Conservation (phyloP, 2,888 invertebrate species). For the Tineola bisselliella region DNA sequence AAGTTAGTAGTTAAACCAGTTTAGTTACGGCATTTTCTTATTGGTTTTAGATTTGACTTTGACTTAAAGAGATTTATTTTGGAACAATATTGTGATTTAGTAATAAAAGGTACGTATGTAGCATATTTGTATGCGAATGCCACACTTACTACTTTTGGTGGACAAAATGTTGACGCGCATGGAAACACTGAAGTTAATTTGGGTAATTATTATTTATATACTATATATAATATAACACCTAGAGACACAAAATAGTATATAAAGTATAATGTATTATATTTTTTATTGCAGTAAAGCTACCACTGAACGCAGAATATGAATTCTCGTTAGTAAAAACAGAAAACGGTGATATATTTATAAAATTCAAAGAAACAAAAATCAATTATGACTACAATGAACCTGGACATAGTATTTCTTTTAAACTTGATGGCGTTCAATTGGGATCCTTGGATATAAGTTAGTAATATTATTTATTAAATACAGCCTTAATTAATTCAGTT, state of each 20-base stretch:
- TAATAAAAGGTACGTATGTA: background rate
- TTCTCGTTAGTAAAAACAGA: background rate
- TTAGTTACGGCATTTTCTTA: background rate
- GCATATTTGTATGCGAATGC: slow-evolving; percentile 5
- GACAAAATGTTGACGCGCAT: background rate
- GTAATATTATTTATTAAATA: background rate
- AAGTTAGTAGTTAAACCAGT: no score
- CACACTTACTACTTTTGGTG: slow-evolving; percentile 5
- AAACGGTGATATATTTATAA: background rate
- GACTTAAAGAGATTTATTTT: background rate
- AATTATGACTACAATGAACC: slow-evolving; percentile 1
- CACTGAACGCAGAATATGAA: background rate
- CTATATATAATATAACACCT: no score
- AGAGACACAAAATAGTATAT: no score
- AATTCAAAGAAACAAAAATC: background rate
- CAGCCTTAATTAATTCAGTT: no score
- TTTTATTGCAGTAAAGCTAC: background rate
- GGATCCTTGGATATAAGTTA: slow-evolving; percentile 10
- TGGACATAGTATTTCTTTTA: slow-evolving; percentile 4
- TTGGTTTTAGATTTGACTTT: background rate
- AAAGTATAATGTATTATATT: background rate
- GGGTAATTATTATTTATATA: background rate
- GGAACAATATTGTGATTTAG: slow-evolving; percentile 1
- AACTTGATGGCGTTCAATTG: slow-evolving; percentile 6
- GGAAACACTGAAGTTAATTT: slow-evolving; percentile 6